phyloP scores from a whole-genome alignment of 2,797 vertebrate species.

The Danionella dracula region DNA sequence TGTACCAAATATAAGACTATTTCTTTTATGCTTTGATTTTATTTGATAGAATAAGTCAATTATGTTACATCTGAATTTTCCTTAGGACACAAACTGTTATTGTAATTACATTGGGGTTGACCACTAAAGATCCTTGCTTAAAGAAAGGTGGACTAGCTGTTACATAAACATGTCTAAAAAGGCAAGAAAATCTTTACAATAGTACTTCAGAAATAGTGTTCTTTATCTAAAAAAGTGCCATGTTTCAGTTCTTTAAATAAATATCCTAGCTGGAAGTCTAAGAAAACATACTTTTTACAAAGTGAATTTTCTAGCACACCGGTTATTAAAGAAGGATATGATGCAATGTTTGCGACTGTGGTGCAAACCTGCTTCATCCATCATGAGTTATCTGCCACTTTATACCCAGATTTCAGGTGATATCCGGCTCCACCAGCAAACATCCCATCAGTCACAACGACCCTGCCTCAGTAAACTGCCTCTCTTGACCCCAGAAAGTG shows the following conservation, averaged over 20 bases:
- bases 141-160: too few relatives aligned
- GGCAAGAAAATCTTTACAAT: too few relatives aligned
- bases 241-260: neutral
- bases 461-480: conserved; percentile 39
- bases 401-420: conserved; percentile 47
- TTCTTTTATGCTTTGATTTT: too few relatives aligned
- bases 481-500: conserved; percentile 32
- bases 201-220: too few relatives aligned
- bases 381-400: conserved; percentile 53
- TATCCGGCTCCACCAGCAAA: conserved; percentile 54
- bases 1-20: too few relatives aligned
- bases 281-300: conserved; percentile 7
- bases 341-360: conserved; percentile 37
- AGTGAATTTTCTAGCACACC: conserved; percentile 28
- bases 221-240: too few relatives aligned
- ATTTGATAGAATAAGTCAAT: too few relatives aligned
- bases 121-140: too few relatives aligned
- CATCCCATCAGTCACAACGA: conserved; percentile 53
- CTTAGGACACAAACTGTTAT: too few relatives aligned
- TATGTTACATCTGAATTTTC: too few relatives aligned
- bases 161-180: too few relatives aligned
- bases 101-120: too few relatives aligned
- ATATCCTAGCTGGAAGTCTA: neutral
- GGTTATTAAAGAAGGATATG: conserved; percentile 39
- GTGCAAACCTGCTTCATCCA: conserved; percentile 46